phyloP scores from a whole-genome alignment of 1,140 invertebrate species.

The Lepidurus arcticus region DNA sequence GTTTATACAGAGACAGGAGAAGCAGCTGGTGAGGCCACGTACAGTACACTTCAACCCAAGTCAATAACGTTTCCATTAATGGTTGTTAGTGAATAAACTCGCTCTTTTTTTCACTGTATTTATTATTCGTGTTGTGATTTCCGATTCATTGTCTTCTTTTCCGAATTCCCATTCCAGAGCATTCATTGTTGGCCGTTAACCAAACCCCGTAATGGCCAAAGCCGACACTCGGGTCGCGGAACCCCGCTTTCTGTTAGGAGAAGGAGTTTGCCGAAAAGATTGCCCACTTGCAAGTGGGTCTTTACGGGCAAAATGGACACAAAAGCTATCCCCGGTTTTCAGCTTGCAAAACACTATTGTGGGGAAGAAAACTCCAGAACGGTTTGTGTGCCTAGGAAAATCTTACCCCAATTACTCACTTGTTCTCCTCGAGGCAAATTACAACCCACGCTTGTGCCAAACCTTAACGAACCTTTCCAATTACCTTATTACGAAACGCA shows the following conservation, averaged over 20 bases:
- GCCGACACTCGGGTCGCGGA: conserved; percentile 1
- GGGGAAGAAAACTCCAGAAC: not conserved
- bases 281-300: not conserved
- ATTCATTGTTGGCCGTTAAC: not conserved
- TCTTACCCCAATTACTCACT: not conserved
- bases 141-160: not conserved
- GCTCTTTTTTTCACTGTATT: not conserved
- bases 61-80: not conserved
- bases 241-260: not conserved
- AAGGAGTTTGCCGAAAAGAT: conserved; percentile 2
- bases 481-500: not conserved
- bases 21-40: not conserved
- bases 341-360: not conserved
- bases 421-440: not conserved
- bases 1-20: not conserved
- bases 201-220: not conserved
- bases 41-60: not conserved
- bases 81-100: not conserved
- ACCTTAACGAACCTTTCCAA: not conserved
- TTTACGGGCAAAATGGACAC: not conserved
- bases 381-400: not conserved
- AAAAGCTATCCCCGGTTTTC: not conserved
- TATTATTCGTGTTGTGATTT: not conserved
- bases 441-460: conserved; percentile 1
- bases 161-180: not conserved